These are phyloP conservation scores for Metellina segmentata DNA, from an alignment of 2,888 invertebrate genomes.

Conservation along the genomic window DNA sequence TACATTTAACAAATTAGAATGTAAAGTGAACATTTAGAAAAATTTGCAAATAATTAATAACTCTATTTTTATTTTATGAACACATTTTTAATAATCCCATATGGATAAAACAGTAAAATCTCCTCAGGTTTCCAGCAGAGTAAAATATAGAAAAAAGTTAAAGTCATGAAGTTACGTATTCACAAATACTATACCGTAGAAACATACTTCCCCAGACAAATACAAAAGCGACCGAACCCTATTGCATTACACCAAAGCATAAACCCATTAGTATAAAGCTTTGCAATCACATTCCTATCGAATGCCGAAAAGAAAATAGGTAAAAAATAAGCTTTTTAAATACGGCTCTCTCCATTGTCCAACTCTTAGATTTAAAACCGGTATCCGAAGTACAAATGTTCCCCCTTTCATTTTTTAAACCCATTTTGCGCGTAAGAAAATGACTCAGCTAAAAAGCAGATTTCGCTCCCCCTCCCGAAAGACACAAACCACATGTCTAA, in stretches of 20 bases:
- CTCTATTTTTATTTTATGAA: too few species aligned
- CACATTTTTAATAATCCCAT: too few species aligned
- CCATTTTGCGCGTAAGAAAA: constrained; percentile 43
- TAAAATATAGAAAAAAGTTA: too few species aligned
- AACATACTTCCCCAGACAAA: too few species aligned
- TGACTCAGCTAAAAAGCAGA: constrained; percentile 42
- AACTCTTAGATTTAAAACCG: constrained; percentile 11
- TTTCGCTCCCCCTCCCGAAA: constrained; percentile 27
- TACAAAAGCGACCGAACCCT: background rate
- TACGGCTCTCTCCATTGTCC: constrained; percentile 5
- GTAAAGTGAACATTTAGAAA: too few species aligned
- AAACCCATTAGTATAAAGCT: constrained; percentile 36
- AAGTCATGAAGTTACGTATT: too few species aligned
- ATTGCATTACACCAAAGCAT: background rate
- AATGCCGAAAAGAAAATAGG: constrained; percentile 11
- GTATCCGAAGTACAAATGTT: background rate
- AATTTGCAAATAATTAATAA: too few species aligned
- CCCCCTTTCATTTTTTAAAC: constrained; percentile 6
- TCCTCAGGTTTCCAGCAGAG: too few species aligned
- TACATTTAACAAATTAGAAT: too few species aligned
- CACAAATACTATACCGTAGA: too few species aligned
- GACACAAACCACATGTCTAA: constrained; percentile 74
- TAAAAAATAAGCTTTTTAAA: constrained; percentile 18
- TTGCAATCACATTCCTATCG: constrained; percentile 8
- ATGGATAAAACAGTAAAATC: too few species aligned